phyloP scores from a whole-genome alignment of 2,888 invertebrate species.

The Hirtodrosophila duncani region DNA sequence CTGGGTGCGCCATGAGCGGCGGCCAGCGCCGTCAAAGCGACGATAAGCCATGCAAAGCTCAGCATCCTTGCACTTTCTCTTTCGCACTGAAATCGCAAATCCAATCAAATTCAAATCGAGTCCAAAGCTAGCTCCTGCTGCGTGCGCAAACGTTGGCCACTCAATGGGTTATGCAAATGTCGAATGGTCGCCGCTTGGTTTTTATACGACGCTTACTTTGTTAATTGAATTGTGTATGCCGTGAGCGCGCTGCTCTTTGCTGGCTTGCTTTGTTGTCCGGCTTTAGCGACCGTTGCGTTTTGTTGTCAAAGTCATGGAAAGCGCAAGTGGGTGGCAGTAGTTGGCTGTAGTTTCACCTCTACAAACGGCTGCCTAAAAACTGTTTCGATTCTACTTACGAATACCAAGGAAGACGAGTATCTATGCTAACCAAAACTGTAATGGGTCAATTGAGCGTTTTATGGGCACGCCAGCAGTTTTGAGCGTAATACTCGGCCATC shows the following conservation, averaged over 20 bases:
- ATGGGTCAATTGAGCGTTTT: slow-evolving; percentile 31
- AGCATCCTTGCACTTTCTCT: slow-evolving; percentile 64
- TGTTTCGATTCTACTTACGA: slow-evolving; percentile 35
- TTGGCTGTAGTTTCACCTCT: slow-evolving; percentile 50
- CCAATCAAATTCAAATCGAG: slow-evolving; percentile 6
- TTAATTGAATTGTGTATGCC: slow-evolving; percentile 67
- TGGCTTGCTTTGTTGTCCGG: slow-evolving; percentile 36
- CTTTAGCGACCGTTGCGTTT: slow-evolving; percentile 52
- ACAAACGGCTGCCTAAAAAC: not conserved
- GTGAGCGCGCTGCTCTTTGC: slow-evolving; percentile 38
- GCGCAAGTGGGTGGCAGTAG: slow-evolving; percentile 59
- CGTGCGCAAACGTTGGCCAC: slow-evolving; percentile 71
- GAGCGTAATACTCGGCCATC: slow-evolving; percentile 27
- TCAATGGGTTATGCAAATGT: slow-evolving; percentile 76
- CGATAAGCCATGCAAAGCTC: slow-evolving; percentile 50
- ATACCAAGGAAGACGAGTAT: not conserved
- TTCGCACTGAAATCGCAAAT: slow-evolving; percentile 7
- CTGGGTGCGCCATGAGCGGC: slow-evolving; percentile 44
- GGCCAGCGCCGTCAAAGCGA: slow-evolving; percentile 57
- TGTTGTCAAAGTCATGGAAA: slow-evolving; percentile 60
- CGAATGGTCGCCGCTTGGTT: slow-evolving; percentile 70
- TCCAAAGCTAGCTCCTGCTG: slow-evolving; percentile 23
- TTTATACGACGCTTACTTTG: slow-evolving; percentile 77
- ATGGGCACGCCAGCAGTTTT: slow-evolving; percentile 49
- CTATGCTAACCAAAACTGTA: slow-evolving; percentile 4